These are phyloP conservation scores for Pseudomyrmex cubaensis DNA, from an alignment of 1,140 invertebrate species.

Conservation along the genomic window DNA sequence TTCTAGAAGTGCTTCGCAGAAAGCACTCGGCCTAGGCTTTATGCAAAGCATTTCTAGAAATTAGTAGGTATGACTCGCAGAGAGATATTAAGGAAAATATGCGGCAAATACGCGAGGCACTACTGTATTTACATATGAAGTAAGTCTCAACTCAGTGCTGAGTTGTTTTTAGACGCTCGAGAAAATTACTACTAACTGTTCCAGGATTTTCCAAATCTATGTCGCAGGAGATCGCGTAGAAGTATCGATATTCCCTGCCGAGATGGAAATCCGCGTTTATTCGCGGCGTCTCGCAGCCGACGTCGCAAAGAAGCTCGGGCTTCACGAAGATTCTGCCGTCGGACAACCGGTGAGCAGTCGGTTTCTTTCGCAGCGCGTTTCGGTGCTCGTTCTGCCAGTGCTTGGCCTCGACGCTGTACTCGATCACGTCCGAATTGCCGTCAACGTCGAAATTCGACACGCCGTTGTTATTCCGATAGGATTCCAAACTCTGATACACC, in stretches of 20 bases:
- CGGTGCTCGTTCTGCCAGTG: background rate
- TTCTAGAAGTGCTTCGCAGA: too few species aligned
- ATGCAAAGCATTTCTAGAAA: too few species aligned
- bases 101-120: too few species aligned
- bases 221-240: constrained; percentile 95
- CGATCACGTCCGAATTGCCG: background rate
- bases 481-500: constrained; percentile 55
- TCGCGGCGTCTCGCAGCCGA: constrained; percentile 94
- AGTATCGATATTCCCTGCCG: constrained; percentile 92
- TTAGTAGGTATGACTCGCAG: too few species aligned
- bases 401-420: background rate
- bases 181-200: constrained; percentile 86
- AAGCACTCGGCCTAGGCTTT: too few species aligned
- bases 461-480: background rate
- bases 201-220: constrained; percentile 93
- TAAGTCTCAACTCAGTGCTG: too few species aligned
- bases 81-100: too few species aligned
- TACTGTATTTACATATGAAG: too few species aligned
- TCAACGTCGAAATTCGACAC: background rate
- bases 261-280: constrained; percentile 90
- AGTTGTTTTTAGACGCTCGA: background rate
- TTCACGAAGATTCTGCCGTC: constrained; percentile 86
- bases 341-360: constrained; percentile 84
- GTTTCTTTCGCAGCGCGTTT: constrained; percentile 80
- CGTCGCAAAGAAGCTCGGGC: constrained; percentile 89